A percentile compares a stretch with the other conserved stretches of the same genome.
phyloP scores from a whole-genome alignment of 1,140 invertebrate species.

The Solenopsis invicta region DNA sequence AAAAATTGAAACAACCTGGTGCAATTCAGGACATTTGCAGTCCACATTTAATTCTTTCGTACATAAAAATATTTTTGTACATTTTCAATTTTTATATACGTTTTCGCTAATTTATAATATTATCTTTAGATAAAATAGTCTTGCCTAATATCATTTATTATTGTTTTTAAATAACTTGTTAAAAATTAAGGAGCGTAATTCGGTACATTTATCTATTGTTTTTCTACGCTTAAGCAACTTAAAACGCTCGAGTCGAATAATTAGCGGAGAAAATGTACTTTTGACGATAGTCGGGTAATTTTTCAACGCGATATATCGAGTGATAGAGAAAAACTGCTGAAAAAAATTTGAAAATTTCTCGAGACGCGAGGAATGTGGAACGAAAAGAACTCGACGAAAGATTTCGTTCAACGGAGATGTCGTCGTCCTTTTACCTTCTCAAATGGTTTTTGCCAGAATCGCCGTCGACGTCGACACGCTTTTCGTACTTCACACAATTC shows the following conservation, averaged over 20 bases:
- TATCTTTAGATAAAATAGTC: no score
- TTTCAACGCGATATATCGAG: neutral
- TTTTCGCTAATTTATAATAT: no score
- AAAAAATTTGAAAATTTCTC: slow-evolving; percentile 22
- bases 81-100: neutral
- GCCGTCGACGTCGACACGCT: neutral
- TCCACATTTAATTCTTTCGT: no score
- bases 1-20: no score
- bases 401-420: slow-evolving; percentile 11
- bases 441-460: slow-evolving; percentile 24
- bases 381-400: neutral
- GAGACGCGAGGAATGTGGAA: neutral
- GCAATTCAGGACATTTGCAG: no score
- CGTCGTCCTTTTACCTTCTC: slow-evolving; percentile 23
- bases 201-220: neutral
- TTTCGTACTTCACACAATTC: slow-evolving; percentile 36
- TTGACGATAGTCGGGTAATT: neutral
- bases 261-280: neutral
- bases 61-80: no score
- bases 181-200: no score
- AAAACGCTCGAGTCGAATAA: neutral
- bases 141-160: no score
- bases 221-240: neutral
- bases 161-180: no score
- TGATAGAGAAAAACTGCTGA: neutral